Evolutionary conservation across 2,113 vertebrate genomes (phyloP), one percentile per base, ranked within the genome.

Genomic region (Tetraodon nigroviridis): DNA sequence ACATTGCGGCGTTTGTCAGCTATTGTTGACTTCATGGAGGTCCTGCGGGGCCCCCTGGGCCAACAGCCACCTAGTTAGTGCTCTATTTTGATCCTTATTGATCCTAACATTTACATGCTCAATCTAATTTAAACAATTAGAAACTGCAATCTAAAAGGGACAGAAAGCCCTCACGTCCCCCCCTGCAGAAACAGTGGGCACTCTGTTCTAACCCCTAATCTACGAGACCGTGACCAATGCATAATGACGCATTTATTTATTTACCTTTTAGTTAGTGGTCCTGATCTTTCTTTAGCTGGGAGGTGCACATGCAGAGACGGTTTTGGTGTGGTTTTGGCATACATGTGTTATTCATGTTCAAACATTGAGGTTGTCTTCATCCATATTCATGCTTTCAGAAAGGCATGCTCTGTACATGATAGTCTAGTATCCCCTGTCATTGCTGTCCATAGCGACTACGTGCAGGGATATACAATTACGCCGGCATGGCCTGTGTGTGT

Each of bases 271-370:
- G 62, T 78, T 84, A 79, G 62, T 45, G 46, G 62, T 61, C 69
- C 2, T n/a, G 40, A 17, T 40, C 29, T 21, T 42, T 51, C 19
- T 67, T 67, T 61, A 6, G 27, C 51, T 42, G 51, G 45, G 63
- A 62, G 51, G 53, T 67, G 61, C 64, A 80, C 61, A 76, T 11
- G 75, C 62, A 81, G 71, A 41, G 55, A 75, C 55, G 75, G 80
- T 81, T 81, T 79, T 82, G 72, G 81, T 84, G 79, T 51, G 83
- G 86, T 89, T 87, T 86, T 83, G 85, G 76, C 87, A 76, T 80
- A 81, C 81, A 87, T 85, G 81, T 80, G 86, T 89, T 89, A 89
- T 89, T 88, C 88, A 87, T 87, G 85, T 87, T 89, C 82, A 88
- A 89, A 89, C 88, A 86, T 88, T 86, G 86, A 82, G 88, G 86